phyloP scores from a whole-genome alignment of 1,140 invertebrate genomes.

The Hetaerina americana region DNA sequence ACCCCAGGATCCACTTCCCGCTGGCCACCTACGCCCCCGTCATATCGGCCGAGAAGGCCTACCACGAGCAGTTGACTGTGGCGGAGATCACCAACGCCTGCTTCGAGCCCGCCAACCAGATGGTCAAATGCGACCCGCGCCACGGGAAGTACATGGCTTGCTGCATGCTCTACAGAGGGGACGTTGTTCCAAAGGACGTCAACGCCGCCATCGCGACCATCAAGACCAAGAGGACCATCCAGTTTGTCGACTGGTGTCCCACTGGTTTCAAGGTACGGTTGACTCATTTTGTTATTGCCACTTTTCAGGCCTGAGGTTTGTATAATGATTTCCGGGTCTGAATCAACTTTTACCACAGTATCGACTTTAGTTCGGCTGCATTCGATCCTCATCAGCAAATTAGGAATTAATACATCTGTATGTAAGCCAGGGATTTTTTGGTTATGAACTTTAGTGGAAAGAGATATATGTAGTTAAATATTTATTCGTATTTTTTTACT shows the following conservation, averaged over 20 bases:
- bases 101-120: slow-evolving; percentile 69
- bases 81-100: slow-evolving; percentile 69
- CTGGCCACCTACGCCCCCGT: slow-evolving; percentile 65
- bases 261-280: slow-evolving; percentile 63
- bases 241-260: slow-evolving; percentile 73
- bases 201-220: slow-evolving; percentile 74
- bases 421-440: too few relatives aligned
- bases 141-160: slow-evolving; percentile 78
- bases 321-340: too few relatives aligned
- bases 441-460: too few relatives aligned
- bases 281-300: too few relatives aligned
- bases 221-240: slow-evolving; percentile 66
- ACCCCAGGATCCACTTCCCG: slow-evolving; percentile 49
- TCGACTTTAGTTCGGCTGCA: too few relatives aligned
- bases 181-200: slow-evolving; percentile 72
- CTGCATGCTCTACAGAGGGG: slow-evolving; percentile 68
- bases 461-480: too few relatives aligned
- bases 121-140: slow-evolving; percentile 74
- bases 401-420: too few relatives aligned
- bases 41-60: slow-evolving; percentile 50
- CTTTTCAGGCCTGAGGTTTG: too few relatives aligned
- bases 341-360: too few relatives aligned
- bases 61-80: slow-evolving; percentile 56
- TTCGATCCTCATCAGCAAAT: too few relatives aligned
- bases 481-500: too few relatives aligned